Evolutionary conservation across 2,888 invertebrate species (phyloP), one percentile per base, ranked within the genome.

Genomic region (Graphium colonna): DNA sequence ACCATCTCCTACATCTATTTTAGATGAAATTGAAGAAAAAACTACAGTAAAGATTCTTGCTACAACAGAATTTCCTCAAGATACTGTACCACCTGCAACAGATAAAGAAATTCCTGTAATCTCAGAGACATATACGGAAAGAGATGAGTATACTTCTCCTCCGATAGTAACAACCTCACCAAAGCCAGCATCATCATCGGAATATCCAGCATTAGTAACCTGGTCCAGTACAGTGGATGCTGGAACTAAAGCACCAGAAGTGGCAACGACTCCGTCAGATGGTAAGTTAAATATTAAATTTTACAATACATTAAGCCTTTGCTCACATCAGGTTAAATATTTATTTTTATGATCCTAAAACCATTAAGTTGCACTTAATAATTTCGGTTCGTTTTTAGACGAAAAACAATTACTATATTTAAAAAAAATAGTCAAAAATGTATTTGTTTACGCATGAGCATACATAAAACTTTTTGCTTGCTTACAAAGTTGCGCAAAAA

Each of bases 221-320:
- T 92, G 92, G 92, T 90, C 91, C 13, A 79, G 80, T 26, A 64
- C 68, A 0, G 76, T 90, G 9, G 89, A 88, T 41, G 61, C 71
- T 13, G 70, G 59, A 0, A 76, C 79, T 0, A 80, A 78, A 57
- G 60, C 69, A 0, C 76, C 83, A 1, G 75, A 73, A 38, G 71
- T 68, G 21, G 56, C 58, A 5, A 79, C 79, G 1, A 77, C 76
- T 36, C 47, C 68, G 10, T 45, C 68, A 57, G 78, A 81, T 58
- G 82, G 83, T 84, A 52, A 75, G 77, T 21, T 21, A 21, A 21
- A 5, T 3, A 21, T 3, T 21, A 5, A 21, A 5, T 3, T 21
- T 21, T 21, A 21, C 21, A 21, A 21, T 5, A 21, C 3, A 3
- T 21, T 21, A 21, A 21, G 5, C 5, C 21, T 21, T 21, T 21